A percentile compares a stretch with the other conserved stretches of the same genome.
Conservation (phyloP, 1,140 invertebrate species). For the Sitodiplosis mosellana region DNA sequence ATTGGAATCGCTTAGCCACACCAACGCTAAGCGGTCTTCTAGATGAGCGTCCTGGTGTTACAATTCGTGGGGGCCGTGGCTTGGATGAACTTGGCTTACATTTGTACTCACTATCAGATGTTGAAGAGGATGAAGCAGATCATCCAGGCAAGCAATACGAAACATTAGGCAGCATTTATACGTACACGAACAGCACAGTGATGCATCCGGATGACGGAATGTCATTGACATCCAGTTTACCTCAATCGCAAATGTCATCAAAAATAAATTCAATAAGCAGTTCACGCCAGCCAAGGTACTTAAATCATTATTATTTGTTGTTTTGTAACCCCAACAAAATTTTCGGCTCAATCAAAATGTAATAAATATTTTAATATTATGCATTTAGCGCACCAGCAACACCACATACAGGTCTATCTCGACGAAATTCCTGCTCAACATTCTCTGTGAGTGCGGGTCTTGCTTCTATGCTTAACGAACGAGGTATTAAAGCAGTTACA, state of each 20-base stretch:
- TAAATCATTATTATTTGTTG: background rate
- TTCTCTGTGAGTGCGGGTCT: constrained; percentile 62
- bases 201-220: constrained; percentile 69
- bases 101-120: constrained; percentile 62
- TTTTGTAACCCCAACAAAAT: background rate
- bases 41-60: constrained; percentile 80
- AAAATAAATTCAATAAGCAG: constrained; percentile 21
- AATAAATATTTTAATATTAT: too few species aligned
- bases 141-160: constrained; percentile 59
- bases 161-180: constrained; percentile 61
- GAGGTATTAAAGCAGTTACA: constrained; percentile 55
- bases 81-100: constrained; percentile 61
- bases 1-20: constrained; percentile 87
- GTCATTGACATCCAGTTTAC: constrained; percentile 26
- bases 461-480: constrained; percentile 61
- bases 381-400: constrained; percentile 28
- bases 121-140: constrained; percentile 69
- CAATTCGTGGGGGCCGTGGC: constrained; percentile 61
- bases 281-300: constrained; percentile 21
- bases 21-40: constrained; percentile 78
- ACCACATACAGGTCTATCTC: constrained; percentile 35
- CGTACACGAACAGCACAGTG: constrained; percentile 76
- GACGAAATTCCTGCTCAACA: constrained; percentile 52
- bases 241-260: constrained; percentile 23
- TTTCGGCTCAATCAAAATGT: background rate